Percentiles rank a stretch among this genome's conserved stretches.
These are phyloP conservation scores for Lepidothrix coronata DNA, from an alignment of 2,113 vertebrate species.

Conservation along the genomic window DNA sequence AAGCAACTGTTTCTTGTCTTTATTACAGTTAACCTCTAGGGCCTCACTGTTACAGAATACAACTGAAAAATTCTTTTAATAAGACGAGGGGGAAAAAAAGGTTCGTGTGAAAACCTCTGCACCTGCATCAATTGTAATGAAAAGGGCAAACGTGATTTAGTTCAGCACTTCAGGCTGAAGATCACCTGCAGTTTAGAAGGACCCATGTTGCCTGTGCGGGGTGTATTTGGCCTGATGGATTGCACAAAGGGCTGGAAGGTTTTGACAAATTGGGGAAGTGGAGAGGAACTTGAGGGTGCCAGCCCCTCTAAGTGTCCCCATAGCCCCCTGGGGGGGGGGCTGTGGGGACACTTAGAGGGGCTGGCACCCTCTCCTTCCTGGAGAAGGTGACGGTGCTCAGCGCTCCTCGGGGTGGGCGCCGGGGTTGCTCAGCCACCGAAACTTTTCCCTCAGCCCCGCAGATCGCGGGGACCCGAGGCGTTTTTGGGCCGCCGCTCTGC, in stretches of 20 bases:
- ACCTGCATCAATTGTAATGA: background rate
- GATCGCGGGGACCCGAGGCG: fast-evolving
- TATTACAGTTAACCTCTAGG: background rate
- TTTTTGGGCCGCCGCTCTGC: fast-evolving
- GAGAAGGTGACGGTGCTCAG: background rate
- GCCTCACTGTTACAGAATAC: background rate
- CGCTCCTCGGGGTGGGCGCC: fast-evolving
- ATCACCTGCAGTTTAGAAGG: background rate
- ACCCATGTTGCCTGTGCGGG: fast-evolving
- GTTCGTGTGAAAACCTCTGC: background rate
- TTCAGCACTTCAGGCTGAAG: background rate
- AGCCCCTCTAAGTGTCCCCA: too few relatives aligned
- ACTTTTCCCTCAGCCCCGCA: fast-evolving
- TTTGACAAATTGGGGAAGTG: background rate
- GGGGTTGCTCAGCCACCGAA: too few relatives aligned
- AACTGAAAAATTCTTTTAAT: background rate
- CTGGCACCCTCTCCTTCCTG: background rate
- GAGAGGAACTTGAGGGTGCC: too few relatives aligned
- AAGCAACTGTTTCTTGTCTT: background rate
- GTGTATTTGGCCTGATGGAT: background rate
- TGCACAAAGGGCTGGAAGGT: background rate
- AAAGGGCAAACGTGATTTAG: background rate
- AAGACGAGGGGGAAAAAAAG: background rate
- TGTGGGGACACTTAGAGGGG: background rate
- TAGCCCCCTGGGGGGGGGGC: too few relatives aligned